phyloP scores from a whole-genome alignment of 2,113 vertebrate genomes.

The Ammospiza nelsoni region DNA sequence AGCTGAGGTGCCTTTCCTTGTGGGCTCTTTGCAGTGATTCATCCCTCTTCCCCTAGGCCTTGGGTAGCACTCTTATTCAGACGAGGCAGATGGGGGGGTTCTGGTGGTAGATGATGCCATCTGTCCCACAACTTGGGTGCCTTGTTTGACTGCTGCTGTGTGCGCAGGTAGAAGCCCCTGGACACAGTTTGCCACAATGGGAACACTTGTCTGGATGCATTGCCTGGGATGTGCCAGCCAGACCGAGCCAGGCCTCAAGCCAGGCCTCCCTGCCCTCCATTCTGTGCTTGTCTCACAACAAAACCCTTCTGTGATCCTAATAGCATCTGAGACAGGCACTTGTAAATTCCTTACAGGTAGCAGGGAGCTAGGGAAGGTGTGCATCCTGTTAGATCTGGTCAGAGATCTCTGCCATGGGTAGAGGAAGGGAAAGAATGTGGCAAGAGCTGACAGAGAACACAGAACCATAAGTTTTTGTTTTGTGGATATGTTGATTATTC shows the following conservation, averaged over 20 bases:
- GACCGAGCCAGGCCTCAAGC: too few relatives aligned
- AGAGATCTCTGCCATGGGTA: not conserved
- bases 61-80: not conserved
- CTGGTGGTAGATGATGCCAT: not conserved
- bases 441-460: not conserved
- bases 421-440: not conserved
- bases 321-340: not conserved
- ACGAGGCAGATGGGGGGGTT: not conserved
- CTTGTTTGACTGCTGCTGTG: not conserved
- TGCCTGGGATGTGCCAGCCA: not conserved
- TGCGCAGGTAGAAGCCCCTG: not conserved
- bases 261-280: not conserved
- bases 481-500: not conserved
- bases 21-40: not conserved
- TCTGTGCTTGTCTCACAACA: not conserved
- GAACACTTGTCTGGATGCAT: not conserved
- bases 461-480: not conserved
- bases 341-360: not conserved
- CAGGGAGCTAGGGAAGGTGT: not conserved
- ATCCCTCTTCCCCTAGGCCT: not conserved
- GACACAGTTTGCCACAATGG: too few relatives aligned
- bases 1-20: not conserved
- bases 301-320: not conserved
- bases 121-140: accelerated
- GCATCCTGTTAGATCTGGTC: not conserved